Percentiles rank a stretch among this genome's conserved stretches.
Conservation (phyloP, 2,113 vertebrate species). For the Ctenomys sociabilis region DNA sequence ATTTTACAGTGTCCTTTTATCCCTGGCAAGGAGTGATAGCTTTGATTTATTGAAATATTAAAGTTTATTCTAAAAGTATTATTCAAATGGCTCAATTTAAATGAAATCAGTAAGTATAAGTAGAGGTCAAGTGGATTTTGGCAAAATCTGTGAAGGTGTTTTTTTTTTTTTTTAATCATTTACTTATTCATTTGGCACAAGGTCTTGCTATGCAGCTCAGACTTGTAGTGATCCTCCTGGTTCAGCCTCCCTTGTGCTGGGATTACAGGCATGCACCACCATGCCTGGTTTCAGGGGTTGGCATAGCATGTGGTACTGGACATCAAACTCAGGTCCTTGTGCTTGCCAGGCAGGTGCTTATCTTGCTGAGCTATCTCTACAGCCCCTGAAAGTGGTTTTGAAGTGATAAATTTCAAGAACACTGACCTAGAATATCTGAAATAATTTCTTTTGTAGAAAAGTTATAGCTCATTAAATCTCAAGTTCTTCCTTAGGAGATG, state of each 20-base stretch:
- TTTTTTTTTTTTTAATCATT: too few species aligned
- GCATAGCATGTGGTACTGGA: too few species aligned
- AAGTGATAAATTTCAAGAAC: background rate
- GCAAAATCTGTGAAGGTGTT: background rate
- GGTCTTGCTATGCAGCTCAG: too few species aligned
- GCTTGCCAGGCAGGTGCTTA: too few species aligned
- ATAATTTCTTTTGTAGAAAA: background rate
- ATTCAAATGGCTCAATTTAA: background rate
- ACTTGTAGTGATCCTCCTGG: too few species aligned
- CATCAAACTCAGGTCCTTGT: too few species aligned
- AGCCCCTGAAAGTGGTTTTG: background rate
- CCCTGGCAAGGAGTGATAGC: background rate
- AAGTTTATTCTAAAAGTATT: constrained; percentile 25
- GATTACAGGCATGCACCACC: too few species aligned
- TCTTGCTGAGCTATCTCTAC: too few species aligned
- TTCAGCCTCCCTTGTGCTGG: too few species aligned
- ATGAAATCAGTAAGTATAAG: background rate
- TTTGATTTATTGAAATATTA: background rate
- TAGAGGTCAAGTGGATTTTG: background rate
- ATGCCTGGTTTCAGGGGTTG: too few species aligned
- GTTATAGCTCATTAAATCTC: background rate
- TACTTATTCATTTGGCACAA: too few species aligned
- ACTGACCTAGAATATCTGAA: background rate
- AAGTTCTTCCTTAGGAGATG: background rate
- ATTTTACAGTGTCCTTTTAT: background rate